Evolutionary conservation across 2,888 invertebrate species (phyloP).

Genomic region (Epirrhoe alternata): DNA sequence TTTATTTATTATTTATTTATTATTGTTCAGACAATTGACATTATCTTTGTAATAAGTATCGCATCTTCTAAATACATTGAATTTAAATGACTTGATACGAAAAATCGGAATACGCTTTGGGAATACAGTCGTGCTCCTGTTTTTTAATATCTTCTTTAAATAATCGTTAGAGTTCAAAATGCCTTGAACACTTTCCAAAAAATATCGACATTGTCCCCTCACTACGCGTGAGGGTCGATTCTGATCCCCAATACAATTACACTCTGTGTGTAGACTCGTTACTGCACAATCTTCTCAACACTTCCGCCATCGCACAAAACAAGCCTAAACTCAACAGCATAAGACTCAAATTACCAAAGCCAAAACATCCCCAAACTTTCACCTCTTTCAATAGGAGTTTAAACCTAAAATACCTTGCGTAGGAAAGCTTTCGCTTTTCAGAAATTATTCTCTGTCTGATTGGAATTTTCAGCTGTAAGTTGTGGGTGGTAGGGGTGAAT

Average conservation of each 20-base stretch:
- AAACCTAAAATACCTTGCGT: constrained; percentile 83
- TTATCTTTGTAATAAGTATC: too few species aligned
- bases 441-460: constrained; percentile 69
- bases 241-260: constrained; percentile 83
- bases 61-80: too few species aligned
- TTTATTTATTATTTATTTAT: too few species aligned
- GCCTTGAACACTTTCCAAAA: constrained; percentile 37
- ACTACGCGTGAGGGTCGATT: constrained; percentile 66
- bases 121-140: too few species aligned
- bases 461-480: constrained; percentile 58
- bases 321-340: constrained; percentile 49
- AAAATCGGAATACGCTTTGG: too few species aligned
- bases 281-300: constrained; percentile 80
- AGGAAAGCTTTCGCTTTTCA: constrained; percentile 85
- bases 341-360: constrained; percentile 55
- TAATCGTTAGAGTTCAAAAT: constrained; percentile 52
- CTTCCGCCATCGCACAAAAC: constrained; percentile 53
- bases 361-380: constrained; percentile 73
- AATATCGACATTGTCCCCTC: constrained; percentile 61
- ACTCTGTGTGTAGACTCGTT: constrained; percentile 80
- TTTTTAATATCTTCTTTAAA: neutral
- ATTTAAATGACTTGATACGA: too few species aligned
- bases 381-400: constrained; percentile 84
- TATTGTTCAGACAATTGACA: too few species aligned
- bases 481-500: constrained; percentile 51